Base-by-base conservation (phyloP, 2,888 invertebrate species). In the Lypha dubia region DNA sequence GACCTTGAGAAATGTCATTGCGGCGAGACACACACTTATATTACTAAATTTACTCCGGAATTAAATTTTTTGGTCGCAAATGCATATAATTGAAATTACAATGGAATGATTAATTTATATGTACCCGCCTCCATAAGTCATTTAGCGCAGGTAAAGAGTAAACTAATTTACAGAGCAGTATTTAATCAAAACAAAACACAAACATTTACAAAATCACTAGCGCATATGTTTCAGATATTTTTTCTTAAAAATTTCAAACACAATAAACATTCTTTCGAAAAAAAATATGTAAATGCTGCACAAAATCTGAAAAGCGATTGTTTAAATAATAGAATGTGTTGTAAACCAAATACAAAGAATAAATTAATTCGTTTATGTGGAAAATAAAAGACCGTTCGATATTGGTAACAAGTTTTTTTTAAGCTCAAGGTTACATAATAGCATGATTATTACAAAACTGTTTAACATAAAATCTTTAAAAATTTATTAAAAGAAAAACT, bases 351-450 rank as follows among this genome's bases (percentile, higher is more conserved):
- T 24, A 20, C n/a, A 49, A 20, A 49, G 20, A 49, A 49, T 20
- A 46, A 46, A 49, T 20, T 49, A 22, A 41, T 53, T 77, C 68
- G 51, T 15, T 35, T 56, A 51, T 32, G 53, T 17, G 46, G 58
- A 67, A 28, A 28, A 28, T 4, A 28, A 28, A 28, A 28, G 46
- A 65, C 2, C 35, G 62, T 28, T 24, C 44, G 44, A 24, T 71
- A 68, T 75, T 32, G 60, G 60, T 71, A 84, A 73, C 80, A 77
- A 80, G 76, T 80, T 80, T 35, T 58, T 83, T 58, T 84, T 76
- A 71, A 80, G 15, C 65, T 76, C 84, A 84, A 84, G 80, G 84
- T 80, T 65, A 46, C 60, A 65, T 51, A 46, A 11, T 20, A 24
- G 3, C 20, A 20, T 20, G 17, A 11, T 20, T 51, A 56, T 28